Evolutionary conservation across 2,113 vertebrate species (phyloP).

Genomic region (Microtus ochrogaster): DNA sequence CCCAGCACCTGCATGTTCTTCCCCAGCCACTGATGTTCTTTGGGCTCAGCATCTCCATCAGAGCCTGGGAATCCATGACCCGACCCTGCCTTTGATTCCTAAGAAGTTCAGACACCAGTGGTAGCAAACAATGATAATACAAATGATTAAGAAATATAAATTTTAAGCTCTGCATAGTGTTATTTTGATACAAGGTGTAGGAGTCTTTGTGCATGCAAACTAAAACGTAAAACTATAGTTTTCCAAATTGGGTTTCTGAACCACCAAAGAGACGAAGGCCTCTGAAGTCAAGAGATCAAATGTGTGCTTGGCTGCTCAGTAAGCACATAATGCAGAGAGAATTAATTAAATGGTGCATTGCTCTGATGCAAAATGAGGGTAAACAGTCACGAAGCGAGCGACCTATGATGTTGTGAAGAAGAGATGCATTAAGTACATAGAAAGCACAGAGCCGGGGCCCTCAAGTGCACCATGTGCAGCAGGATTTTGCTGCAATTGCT

Average conservation of each 20-base stretch:
- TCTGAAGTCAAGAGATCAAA: constrained; percentile 3
- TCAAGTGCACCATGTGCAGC: neutral
- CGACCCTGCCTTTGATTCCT: neutral
- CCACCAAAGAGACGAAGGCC: neutral
- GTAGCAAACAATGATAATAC: neutral
- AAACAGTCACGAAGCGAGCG: neutral
- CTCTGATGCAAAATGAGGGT: neutral
- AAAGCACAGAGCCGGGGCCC: neutral
- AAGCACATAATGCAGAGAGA: neutral
- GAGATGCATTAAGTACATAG: neutral
- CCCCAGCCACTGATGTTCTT: neutral
- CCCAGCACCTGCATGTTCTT: rapidly evolving
- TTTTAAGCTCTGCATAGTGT: neutral
- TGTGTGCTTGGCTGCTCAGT: neutral
- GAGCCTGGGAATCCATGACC: neutral
- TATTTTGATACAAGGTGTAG: neutral
- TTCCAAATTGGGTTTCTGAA: neutral
- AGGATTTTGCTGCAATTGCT: neutral
- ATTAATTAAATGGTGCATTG: neutral
- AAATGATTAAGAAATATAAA: neutral
- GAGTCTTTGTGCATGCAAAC: neutral
- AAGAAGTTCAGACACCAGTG: neutral
- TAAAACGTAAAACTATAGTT: neutral
- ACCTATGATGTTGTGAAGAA: neutral
- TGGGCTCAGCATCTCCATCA: neutral